Evolutionary conservation across 2,797 vertebrate species (phyloP).

Genomic region (Dallia pectoralis): DNA sequence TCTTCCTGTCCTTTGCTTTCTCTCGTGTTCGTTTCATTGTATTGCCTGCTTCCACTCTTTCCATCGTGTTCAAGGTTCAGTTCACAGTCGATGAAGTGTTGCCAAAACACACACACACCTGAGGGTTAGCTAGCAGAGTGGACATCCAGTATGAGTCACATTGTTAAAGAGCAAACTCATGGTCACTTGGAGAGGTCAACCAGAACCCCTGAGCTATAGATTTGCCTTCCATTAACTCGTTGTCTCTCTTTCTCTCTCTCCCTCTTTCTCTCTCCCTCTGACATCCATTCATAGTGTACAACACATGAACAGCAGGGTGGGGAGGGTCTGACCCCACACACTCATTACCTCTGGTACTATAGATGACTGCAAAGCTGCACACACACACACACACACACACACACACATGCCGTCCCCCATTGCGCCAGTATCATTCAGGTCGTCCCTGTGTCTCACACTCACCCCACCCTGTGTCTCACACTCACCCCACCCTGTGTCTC

Average conservation of each 20-base stretch:
- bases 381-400: background rate
- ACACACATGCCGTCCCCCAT: too few species aligned
- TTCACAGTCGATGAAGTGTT: background rate
- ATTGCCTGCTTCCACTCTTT: background rate
- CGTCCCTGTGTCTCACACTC: background rate
- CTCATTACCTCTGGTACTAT: background rate
- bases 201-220: background rate
- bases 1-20: background rate
- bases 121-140: background rate
- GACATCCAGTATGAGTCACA: constrained; percentile 3
- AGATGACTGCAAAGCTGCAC: background rate
- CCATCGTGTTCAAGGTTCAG: background rate
- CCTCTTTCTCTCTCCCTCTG: background rate
- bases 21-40: background rate
- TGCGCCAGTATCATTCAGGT: background rate
- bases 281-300: background rate
- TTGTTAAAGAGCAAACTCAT: background rate
- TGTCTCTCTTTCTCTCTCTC: background rate
- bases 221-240: background rate
- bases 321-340: background rate
- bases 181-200: background rate
- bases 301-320: background rate
- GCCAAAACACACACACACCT: background rate
- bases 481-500: background rate
- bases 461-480: background rate